phyloP scores from a whole-genome alignment of 2,797 vertebrate species.

The Gymnodraco acuticeps region DNA sequence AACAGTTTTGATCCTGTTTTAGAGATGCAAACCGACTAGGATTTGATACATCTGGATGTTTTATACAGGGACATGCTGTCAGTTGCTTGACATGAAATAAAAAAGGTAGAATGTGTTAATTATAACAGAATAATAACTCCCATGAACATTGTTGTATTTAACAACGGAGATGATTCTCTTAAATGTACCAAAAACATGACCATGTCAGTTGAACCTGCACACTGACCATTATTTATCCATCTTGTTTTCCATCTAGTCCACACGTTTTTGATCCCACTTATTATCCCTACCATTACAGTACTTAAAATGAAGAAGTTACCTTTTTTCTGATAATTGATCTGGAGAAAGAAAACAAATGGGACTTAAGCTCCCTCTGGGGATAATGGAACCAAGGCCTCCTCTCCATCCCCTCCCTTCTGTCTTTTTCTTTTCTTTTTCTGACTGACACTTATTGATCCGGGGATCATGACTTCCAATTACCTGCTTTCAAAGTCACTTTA shows the following conservation, averaged over 20 bases:
- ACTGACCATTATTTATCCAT: background rate
- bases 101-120: background rate
- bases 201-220: no score
- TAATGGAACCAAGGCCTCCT: conserved; percentile 56
- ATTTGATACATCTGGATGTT: background rate
- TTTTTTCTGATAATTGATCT: conserved; percentile 57
- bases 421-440: conserved; percentile 66
- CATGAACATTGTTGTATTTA: background rate
- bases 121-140: background rate
- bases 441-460: conserved; percentile 81
- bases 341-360: conserved; percentile 43
- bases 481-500: conserved; percentile 84
- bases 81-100: background rate
- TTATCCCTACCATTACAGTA: conserved; percentile 18
- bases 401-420: conserved; percentile 14
- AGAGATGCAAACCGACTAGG: background rate
- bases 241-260: no score
- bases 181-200: background rate
- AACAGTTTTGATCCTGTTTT: background rate
- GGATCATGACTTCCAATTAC: conserved; percentile 83
- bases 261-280: conserved; percentile 8
- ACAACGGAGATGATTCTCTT: background rate
- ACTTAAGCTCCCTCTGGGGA: conserved; percentile 49
- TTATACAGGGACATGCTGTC: background rate
- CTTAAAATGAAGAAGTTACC: conserved; percentile 31